A percentile compares a stretch with the other conserved stretches of the same genome.
phyloP scores from a whole-genome alignment of 2,113 vertebrate genomes.

The Nibea albiflora region DNA sequence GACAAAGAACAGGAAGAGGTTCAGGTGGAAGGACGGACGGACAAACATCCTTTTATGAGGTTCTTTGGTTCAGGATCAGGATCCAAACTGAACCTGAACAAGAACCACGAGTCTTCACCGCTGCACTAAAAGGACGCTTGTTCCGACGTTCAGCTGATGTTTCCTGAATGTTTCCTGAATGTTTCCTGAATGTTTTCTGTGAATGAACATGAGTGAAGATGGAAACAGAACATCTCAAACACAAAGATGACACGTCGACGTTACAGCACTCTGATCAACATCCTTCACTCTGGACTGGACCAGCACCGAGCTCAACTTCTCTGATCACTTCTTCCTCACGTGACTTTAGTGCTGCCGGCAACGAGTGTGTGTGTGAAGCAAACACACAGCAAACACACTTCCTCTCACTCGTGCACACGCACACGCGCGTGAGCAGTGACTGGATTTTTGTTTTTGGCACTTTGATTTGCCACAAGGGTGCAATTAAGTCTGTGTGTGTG shows the following conservation, averaged over 20 bases:
- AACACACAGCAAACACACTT: not conserved
- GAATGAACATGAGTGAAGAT: not conserved
- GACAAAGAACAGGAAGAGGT: no score
- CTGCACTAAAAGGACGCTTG: no score
- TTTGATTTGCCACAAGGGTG: not conserved
- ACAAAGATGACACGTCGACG: not conserved
- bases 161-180: no score
- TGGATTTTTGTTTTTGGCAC: conserved; percentile 1
- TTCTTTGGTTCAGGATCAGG: no score
- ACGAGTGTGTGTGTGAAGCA: not conserved
- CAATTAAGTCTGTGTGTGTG: not conserved
- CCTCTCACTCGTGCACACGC: not conserved
- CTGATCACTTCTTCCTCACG: not conserved
- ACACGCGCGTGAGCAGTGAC: not conserved
- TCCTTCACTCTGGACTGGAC: not conserved
- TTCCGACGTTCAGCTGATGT: no score
- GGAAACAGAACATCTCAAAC: not conserved
- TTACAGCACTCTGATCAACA: not conserved
- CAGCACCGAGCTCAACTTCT: not conserved
- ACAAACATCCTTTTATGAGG: no score
- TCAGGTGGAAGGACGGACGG: no score
- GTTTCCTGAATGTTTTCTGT: no score
- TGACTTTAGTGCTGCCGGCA: no score
- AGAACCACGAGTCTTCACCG: no score
- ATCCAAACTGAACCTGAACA: no score